Evolutionary conservation across 2,888 invertebrate genomes (phyloP), one percentile per base, ranked within the genome.

Genomic region (Orgyia antiqua): DNA sequence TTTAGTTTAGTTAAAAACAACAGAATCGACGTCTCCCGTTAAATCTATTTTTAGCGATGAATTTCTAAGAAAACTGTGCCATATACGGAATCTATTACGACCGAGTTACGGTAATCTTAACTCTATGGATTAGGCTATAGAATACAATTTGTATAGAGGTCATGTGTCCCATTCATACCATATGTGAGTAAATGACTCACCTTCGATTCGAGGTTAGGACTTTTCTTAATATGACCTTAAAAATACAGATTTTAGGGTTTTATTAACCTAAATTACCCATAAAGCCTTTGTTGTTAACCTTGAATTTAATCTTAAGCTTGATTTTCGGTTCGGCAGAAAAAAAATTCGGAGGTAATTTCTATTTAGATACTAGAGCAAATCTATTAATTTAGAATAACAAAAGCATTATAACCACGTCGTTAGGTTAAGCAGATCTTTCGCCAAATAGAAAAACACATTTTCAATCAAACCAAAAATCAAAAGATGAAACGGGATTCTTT

Each of bases 121-220:
- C 42, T 40, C 26, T 46, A 44, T 17, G 1, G 2, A 1, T 6
- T 13, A 0, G 0, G 0, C 0, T 0, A 4, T 42, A 44, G 29
- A 27, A 26, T 39, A 5, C 13, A 8, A 24, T 36, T 52, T 36
- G 3, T 26, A 29, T 17, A 37, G 23, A 15, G 5, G 15, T 19
- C 12, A 6, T 8, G 4, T 9, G 7, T 20, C 15, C 29, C 33
- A 49, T 52, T 48, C 39, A 52, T 15, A 24, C 25, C 49, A 51
- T 46, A 33, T 52, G 49, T 31, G 27, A 12, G 29, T n/a, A 6
- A 19, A 27, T 52, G 53, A 51, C 34, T 51, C 51, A 51, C 50
- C 28, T 45, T 45, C 48, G 49, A 45, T 51, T 40, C 13, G 27
- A 32, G 15, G 4, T 15, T 15, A 15, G 15, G 15, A 15, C 4